Percentiles rank a stretch among this genome's conserved stretches.
Conservation (phyloP, 2,888 invertebrate species). For the Caprella mutica region DNA sequence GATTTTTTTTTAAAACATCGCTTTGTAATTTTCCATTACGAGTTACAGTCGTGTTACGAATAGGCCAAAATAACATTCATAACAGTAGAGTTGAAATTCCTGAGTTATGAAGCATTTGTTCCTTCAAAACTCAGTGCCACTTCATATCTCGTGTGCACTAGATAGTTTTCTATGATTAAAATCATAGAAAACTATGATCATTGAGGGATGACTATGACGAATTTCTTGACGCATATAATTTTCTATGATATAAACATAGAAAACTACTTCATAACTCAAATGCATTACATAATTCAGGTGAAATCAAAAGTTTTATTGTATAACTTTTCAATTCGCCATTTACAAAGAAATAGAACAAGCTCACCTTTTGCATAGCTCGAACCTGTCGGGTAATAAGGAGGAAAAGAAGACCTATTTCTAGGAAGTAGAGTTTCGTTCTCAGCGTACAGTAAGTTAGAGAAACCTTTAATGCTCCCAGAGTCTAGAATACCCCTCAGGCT, state of each 20-base stretch:
- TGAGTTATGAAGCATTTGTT: no score
- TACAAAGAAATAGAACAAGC: background rate
- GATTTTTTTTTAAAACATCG: no score
- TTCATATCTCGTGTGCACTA: background rate
- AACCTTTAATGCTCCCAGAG: slow-evolving; percentile 17
- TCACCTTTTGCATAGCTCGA: slow-evolving; percentile 28
- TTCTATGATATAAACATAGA: no score
- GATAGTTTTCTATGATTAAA: no score
- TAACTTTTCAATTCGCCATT: no score
- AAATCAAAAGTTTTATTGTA: no score
- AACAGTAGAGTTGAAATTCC: background rate
- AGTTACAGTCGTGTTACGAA: background rate
- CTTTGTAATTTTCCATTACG: no score
- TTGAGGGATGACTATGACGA: no score
- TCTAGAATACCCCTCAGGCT: slow-evolving; percentile 24
- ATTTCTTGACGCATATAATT: no score
- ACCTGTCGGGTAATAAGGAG: slow-evolving; percentile 15
- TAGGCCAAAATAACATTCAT: background rate
- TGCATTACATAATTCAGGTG: no score
- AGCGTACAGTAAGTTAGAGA: slow-evolving; percentile 14
- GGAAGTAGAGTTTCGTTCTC: slow-evolving; percentile 24
- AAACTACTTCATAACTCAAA: no score
- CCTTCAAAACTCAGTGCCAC: background rate
- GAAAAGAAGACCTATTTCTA: slow-evolving; percentile 8
- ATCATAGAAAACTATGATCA: no score